Evolutionary conservation across 2,888 invertebrate species (phyloP), one percentile per base, ranked within the genome.

Genomic region (Patella ulyssiponensis): DNA sequence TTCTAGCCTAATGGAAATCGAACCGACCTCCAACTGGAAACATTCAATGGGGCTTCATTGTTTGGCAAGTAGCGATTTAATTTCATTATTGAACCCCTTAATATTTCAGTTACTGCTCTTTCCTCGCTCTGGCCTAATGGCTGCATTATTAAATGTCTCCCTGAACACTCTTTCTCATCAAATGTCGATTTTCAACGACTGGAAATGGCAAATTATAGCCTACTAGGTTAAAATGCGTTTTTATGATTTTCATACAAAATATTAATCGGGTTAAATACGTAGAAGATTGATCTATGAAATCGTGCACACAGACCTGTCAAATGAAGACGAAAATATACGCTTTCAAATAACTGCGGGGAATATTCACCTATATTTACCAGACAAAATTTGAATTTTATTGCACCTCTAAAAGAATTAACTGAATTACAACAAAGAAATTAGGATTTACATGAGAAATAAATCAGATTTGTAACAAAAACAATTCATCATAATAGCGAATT

Each of bases 161-260:
- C 64, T 64, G 20, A 64, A 64, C 64, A 64, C 64, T 64, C 64
- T 23, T 64, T 64, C 64, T 64, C 64, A 64, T 64, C 64, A 64
- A 64, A 64, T 64, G 64, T 64, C 64, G 64, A 64, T 64, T 64
- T 64, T 64, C 64, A 20, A 23, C 64, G 20, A 23, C 20, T 64
- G 20, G 23, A 64, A 64, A 64, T 64, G 64, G 20, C 23, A 23
- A 23, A 64, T 64, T 23, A 64, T 64, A 64, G 64, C 23, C 23
- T 23, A 64, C 64, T 64, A 23, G 64, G 20, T 7, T 23, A 64
- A 44, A 44, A 44, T 44, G 44, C 44, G 44, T 44, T 44, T 44
- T 44, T 44, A 64, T 64, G 64, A 64, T 64, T 20, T 64, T 64
- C 23, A 64, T 64, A 64, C 64, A 23, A 64, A 64, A 64, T 64